A percentile compares a stretch with the other conserved stretches of the same genome.
phyloP scores from a whole-genome alignment of 53 echinoderm and acorn worm genomes.

The Antedon mediterranea region DNA sequence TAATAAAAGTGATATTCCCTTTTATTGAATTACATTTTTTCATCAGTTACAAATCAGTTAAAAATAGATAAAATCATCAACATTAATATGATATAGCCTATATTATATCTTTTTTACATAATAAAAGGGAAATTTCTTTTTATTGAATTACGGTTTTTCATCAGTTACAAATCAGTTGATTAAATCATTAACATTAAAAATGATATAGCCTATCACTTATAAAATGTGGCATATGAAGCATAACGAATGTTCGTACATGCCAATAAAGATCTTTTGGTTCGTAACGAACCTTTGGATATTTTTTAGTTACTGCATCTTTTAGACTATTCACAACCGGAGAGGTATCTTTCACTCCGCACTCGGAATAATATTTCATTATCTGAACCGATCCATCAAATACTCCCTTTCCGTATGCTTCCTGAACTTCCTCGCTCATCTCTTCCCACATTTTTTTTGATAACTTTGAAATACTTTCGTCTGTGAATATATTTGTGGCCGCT shows the following conservation, averaged over 20 bases:
- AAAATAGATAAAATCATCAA: too few species aligned
- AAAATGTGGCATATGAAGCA: conserved; percentile 51
- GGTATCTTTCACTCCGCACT: conserved; percentile 15
- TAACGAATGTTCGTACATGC: conserved; percentile 46
- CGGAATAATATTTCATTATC: conserved; percentile 32
- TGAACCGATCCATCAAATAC: conserved; percentile 39
- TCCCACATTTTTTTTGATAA: conserved; percentile 59
- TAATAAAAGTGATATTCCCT: too few species aligned
- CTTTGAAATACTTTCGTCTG: conserved; percentile 44
- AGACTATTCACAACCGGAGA: conserved; percentile 61
- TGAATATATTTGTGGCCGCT: conserved; percentile 88
- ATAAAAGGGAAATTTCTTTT: too few species aligned
- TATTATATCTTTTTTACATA: too few species aligned
- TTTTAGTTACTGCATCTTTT: conserved; percentile 37
- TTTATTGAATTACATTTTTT: too few species aligned
- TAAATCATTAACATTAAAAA: too few species aligned
- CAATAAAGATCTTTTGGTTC: conserved; percentile 58
- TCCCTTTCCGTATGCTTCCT: conserved; percentile 28
- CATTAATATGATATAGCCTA: too few species aligned
- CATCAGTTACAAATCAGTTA: too few species aligned
- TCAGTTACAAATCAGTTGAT: too few species aligned
- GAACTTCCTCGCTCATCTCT: conserved; percentile 38
- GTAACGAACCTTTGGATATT: conserved; percentile 44
- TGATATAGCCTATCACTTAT: conserved; percentile 27
- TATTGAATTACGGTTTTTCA: too few species aligned